Base-by-base conservation (phyloP, 2,888 invertebrate species). In the Rotaria macrura region DNA sequence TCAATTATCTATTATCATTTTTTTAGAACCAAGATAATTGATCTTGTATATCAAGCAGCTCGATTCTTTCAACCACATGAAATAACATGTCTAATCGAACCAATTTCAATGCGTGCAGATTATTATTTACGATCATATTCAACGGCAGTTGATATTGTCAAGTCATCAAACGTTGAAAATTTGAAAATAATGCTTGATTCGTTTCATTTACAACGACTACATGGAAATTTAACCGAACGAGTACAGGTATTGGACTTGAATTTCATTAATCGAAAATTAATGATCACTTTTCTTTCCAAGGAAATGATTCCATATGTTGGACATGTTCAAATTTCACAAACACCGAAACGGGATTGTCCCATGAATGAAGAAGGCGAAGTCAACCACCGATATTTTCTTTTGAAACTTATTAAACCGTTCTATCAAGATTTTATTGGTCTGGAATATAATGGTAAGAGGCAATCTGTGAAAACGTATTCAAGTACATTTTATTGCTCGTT, bases 241-340 rank as follows among this genome's bases (percentile, higher is more conserved):
- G 43, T 79, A 43, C 9, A 79, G 43, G 79, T 79, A 79, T n/a
- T 40, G 3, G 1, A 25, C 40, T n/a, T n/a, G 25, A 5, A n/a
- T 43, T 40, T n/a, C 7, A 2, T 0, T 43, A 10, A n/a, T 79
- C n/a, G 3, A 29, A 25, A 25, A 79, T 25, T 23, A 23, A 12
- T 40, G 3, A 23, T 25, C 6, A 25, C 34, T 43, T 79, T 43
- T 79, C 2, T 14, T 43, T 43, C 25, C 0, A 2, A 79, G 79
- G 43, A 43, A 79, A 23, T 79, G 25, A 14, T n/a, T n/a, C 79
- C 79, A 10, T 79, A 23, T 43, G 43, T 79, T 79, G 79, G 79
- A n/a, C 79, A 79, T 43, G 79, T 79, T 43, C 79, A 79, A 79
- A 79, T 79, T 43, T 79, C 79, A 25, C 79, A 79, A 79, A 79